Conservation (phyloP, 1,140 invertebrate genomes). For the Drosophila mojavensis region DNA sequence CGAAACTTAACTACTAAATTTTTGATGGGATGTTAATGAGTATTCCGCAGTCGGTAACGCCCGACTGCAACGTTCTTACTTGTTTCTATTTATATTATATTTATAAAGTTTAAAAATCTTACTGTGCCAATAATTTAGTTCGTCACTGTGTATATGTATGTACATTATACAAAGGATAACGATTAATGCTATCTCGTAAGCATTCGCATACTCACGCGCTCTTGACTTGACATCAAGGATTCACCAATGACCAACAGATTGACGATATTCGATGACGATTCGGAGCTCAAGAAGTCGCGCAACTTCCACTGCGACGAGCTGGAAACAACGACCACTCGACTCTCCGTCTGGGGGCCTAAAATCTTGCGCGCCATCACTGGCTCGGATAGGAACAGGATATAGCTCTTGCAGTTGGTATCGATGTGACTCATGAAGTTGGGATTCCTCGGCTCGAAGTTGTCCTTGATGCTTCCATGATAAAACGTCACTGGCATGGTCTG, state of each 20-base stretch:
- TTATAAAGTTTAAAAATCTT: too few relatives aligned
- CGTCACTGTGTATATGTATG: too few relatives aligned
- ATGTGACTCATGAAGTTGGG: slow-evolving; percentile 50
- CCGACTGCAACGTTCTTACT: too few relatives aligned
- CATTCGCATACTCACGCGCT: slow-evolving; percentile 59
- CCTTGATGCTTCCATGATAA: slow-evolving; percentile 86
- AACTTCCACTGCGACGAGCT: slow-evolving; percentile 89
- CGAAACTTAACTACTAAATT: too few relatives aligned
- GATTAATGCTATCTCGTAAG: too few relatives aligned
- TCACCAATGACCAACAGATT: slow-evolving; percentile 88
- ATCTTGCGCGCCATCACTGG: slow-evolving; percentile 85
- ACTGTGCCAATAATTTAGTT: too few relatives aligned
- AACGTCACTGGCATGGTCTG: slow-evolving; percentile 86
- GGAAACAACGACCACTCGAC: slow-evolving; percentile 87
- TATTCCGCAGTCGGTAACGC: too few relatives aligned
- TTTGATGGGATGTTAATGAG: too few relatives aligned
- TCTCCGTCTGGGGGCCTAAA: slow-evolving; percentile 86
- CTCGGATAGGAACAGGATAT: slow-evolving; percentile 88
- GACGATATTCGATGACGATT: slow-evolving; percentile 86
- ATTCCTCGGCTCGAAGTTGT: slow-evolving; percentile 68
- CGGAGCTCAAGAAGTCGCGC: slow-evolving; percentile 87
- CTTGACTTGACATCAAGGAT: slow-evolving; percentile 85
- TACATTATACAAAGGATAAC: too few relatives aligned
- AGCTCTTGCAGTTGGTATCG: slow-evolving; percentile 86
- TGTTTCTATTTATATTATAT: too few relatives aligned